Conservation (phyloP, 2,113 vertebrate species). For the Romanogobio albipinnatus region DNA sequence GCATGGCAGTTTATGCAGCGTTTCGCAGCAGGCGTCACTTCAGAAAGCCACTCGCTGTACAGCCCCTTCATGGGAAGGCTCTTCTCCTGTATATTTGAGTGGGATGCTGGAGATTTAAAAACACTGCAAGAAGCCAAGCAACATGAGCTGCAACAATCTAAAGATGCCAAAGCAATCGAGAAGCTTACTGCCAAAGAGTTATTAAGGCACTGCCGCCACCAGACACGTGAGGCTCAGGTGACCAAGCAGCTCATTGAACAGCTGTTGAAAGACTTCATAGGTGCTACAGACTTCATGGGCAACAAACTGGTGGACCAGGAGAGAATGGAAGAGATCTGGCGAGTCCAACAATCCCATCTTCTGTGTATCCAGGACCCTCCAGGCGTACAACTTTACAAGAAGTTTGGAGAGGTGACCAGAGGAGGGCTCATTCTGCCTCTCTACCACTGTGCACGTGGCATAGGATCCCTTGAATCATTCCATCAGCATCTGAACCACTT, state of each 20-base stretch:
- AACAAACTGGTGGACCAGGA: constrained; percentile 7
- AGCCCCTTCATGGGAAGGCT: constrained; percentile 10
- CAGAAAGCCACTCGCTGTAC: background rate
- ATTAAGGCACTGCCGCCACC: constrained; percentile 6
- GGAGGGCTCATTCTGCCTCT: constrained; percentile 15
- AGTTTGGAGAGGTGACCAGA: constrained; percentile 6
- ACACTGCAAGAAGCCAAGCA: constrained; percentile 24
- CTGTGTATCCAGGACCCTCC: constrained; percentile 17
- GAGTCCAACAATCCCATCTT: constrained; percentile 5
- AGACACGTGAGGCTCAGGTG: constrained; percentile 1
- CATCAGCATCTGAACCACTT: constrained; percentile 30
- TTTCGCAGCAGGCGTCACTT: background rate
- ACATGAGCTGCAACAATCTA: background rate
- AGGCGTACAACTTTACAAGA: constrained; percentile 20
- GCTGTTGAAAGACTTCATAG: constrained; percentile 25
- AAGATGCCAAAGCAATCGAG: background rate
- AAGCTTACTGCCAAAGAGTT: constrained; percentile 16
- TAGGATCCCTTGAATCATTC: constrained; percentile 35
- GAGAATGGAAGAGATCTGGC: constrained; percentile 34
- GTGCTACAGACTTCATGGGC: constrained; percentile 17
- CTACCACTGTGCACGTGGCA: background rate
- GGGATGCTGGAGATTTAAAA: constrained; percentile 8
- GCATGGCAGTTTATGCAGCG: constrained; percentile 9
- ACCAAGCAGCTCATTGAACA: constrained; percentile 33
- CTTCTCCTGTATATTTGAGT: constrained; percentile 30